Evolutionary conservation across 2,888 invertebrate species (phyloP), one percentile per base, ranked within the genome.

Genomic region (Caenorhabditis uteleia): DNA sequence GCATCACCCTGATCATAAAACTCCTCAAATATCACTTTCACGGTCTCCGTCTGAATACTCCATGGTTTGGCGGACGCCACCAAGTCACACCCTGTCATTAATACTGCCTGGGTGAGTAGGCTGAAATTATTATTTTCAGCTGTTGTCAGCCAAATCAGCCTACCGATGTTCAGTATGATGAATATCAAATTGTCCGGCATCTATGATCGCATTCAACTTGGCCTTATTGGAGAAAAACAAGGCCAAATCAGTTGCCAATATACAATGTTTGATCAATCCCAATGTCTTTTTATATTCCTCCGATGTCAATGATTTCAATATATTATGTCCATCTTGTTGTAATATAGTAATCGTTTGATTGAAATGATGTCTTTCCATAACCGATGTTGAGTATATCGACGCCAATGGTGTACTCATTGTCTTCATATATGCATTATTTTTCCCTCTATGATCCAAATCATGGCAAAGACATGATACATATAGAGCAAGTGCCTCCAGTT

Each of bases 301-400:
- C n/a, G 77, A 71, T 16, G 56, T 68, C 56, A 80, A 58, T 27
- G 70, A 61, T 33, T 71, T 87, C 84, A 92, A 90, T 57, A 92
- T 91, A 79, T 92, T 92, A 84, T 91, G 91, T 0, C 91, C 91
- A 57, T 91, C 91, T 89, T 91, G 86, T 83, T 91, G 91, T 16
- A 92, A 85, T 70, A 92, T 91, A 14, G 90, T 90, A 26, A 91
- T 90, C 0, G 91, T 91, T 82, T 91, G 91, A 82, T 92, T 91
- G 83, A 91, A 92, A 84, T 92, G 91, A 82, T 92, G 91, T 80
- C 92, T 91, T 82, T 92, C 92, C 87, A 91, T 88, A 0, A 91
- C 91, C 0, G 91, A 91, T 0, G 91, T 92, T 29, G 90, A 89
- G 84, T 92, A 92, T 83, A 92, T 90, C 25, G 90, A 88, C 0